Conservation (phyloP, 1,140 invertebrate genomes). For the Drosophila pallidifrons region DNA sequence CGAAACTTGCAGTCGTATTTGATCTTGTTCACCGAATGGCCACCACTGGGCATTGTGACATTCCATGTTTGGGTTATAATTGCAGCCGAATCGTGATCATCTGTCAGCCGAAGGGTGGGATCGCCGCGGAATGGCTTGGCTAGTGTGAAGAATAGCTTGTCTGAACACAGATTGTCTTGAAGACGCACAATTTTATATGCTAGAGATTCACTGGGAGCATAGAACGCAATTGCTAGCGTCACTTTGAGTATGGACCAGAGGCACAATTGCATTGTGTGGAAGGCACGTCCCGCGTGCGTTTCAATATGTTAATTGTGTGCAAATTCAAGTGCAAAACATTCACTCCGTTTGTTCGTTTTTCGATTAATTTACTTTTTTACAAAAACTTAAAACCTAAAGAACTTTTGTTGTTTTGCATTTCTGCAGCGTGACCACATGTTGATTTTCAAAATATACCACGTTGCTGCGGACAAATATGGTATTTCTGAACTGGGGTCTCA, state of each 20-base stretch:
- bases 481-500: background rate
- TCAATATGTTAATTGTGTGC: conserved; percentile 20
- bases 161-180: conserved; percentile 76
- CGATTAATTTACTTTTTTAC: conserved; percentile 6
- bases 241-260: conserved; percentile 39
- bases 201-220: conserved; percentile 25
- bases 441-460: background rate
- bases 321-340: conserved; percentile 16
- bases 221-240: conserved; percentile 39
- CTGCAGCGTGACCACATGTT: conserved; percentile 2
- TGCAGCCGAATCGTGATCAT: conserved; percentile 75
- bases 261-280: conserved; percentile 45
- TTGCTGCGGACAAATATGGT: background rate
- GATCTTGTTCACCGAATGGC: conserved; percentile 70
- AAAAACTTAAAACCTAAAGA: conserved; percentile 21
- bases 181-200: conserved; percentile 59
- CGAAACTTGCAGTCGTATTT: conserved; percentile 80
- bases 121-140: conserved; percentile 74
- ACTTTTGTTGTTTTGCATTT: conserved; percentile 54
- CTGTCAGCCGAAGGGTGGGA: conserved; percentile 67
- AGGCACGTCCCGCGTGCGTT: conserved; percentile 37
- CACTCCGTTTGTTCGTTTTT: conserved; percentile 27
- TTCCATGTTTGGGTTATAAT: conserved; percentile 81
- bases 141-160: conserved; percentile 66
- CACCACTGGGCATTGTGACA: conserved; percentile 64